A percentile compares a stretch with the other conserved stretches of the same genome.
Evolutionary conservation across 2,113 vertebrate species (phyloP).

Genomic region (Perca fluviatilis): DNA sequence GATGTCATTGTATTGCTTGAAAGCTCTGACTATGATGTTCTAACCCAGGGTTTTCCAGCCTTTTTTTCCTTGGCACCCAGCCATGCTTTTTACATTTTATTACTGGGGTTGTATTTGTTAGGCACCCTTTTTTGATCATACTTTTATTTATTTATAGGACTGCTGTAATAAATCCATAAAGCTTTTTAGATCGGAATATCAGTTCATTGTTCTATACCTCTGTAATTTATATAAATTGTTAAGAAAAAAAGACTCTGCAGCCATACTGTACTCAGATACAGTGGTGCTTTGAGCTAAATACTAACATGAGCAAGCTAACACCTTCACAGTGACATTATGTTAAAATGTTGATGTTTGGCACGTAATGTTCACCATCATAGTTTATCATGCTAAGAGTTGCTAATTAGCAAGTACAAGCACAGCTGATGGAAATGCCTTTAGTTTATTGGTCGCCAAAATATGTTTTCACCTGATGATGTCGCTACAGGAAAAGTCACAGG

Average conservation of each 20-base stretch:
- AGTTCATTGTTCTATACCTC: neutral
- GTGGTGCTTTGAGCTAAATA: constrained; percentile 6
- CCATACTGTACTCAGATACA: neutral
- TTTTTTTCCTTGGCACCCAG: neutral
- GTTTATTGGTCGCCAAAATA: neutral
- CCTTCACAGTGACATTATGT: neutral
- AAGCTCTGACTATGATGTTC: neutral
- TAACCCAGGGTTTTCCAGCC: neutral
- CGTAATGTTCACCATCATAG: neutral
- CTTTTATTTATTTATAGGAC: neutral
- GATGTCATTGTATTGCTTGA: neutral
- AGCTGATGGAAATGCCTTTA: neutral
- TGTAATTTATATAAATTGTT: neutral
- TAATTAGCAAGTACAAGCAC: neutral
- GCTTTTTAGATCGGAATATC: neutral
- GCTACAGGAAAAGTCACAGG: neutral
- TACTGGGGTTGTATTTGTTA: neutral
- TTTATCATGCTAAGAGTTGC: neutral
- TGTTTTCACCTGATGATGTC: neutral
- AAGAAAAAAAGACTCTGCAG: neutral
- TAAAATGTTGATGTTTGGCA: neutral
- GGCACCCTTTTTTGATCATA: neutral
- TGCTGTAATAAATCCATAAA: neutral
- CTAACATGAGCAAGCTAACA: neutral
- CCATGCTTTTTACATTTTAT: constrained; percentile 6